Base-by-base conservation (phyloP, 1,140 invertebrate genomes). In the Berghia stephanieae region DNA sequence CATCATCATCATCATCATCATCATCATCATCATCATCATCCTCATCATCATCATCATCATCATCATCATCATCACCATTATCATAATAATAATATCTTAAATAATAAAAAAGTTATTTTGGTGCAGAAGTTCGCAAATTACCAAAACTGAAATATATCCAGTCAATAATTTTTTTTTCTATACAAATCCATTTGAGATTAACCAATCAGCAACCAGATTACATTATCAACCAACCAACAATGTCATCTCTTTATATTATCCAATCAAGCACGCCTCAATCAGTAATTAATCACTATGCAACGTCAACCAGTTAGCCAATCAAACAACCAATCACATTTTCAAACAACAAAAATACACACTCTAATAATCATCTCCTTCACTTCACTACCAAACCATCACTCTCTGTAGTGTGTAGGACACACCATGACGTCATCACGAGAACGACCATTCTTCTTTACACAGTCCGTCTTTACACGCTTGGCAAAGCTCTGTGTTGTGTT, bases 391-490 rank as follows among this genome's bases (percentile, higher is more conserved):
- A 10, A 13, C 46, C n/a, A 13, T 49, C 10, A 10, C 46, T 49
- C 10, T 49, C 46, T n/a, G n/a, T n/a, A 67, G 24, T 67, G 21
- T 67, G 27, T 38, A 31, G 24, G 24, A 6, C 21, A 27, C 24
- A 16, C 38, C 63, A 31, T 55, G 18, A 1, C 66, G 74, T 63
- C 38, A 69, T 86, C 84, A 86, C 27, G 82, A 77, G 63, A 87
- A 86, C 34, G 85, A 96, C 86, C 86, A 88, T 78, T 88, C 86
- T 71, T 87, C 85, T 72, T 83, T 84, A 80, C 90, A 91, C 8
- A 91, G 81, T 13, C 90, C 90, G 72, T 91, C 90, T 78, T 88
- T 86, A 78, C 91, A 91, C 0, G 91, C 91, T 79, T 91, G 91
- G 78, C 91, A 91, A 43, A 89, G 82, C 36, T 87, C 83, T 0